Percentiles rank a stretch among this genome's conserved stretches.
phyloP scores from a whole-genome alignment of 2,888 invertebrate genomes.

The Cephus pygmeus region DNA sequence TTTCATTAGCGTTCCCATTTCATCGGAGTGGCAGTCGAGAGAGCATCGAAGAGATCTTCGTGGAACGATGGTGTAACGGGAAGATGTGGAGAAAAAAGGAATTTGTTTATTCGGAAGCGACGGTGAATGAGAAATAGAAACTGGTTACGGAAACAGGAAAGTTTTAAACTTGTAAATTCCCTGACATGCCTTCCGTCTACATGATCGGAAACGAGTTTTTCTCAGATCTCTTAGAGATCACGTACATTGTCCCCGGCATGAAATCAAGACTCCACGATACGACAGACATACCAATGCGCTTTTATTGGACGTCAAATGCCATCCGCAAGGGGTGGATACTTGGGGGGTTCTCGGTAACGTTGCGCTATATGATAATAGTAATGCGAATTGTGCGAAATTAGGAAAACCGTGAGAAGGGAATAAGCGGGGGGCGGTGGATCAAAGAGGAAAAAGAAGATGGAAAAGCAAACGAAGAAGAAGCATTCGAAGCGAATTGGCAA shows the following conservation, averaged over 20 bases:
- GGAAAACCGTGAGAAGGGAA: neutral
- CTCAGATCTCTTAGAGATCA: neutral
- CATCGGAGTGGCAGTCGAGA: neutral
- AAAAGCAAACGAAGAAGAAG: neutral
- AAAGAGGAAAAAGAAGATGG: neutral
- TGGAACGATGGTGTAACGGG: neutral
- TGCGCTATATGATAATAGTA: constrained; percentile 15
- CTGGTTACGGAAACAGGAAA: neutral
- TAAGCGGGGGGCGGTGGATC: neutral
- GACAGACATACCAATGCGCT: neutral
- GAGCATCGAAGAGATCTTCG: neutral
- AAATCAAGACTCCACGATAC: neutral
- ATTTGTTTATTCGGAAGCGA: neutral
- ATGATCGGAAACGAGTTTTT: neutral
- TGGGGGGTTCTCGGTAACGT: neutral
- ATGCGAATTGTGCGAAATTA: neutral
- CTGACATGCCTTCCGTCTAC: neutral
- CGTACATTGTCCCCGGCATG: neutral
- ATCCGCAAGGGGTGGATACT: neutral
- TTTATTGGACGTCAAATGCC: neutral
- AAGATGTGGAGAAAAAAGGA: neutral
- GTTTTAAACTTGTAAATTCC: neutral
- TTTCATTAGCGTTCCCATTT: constrained; percentile 3
- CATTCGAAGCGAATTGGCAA: constrained; percentile 8
- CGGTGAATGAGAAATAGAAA: neutral